Evolutionary conservation across 2,888 invertebrate genomes (phyloP), one percentile per base, ranked within the genome.

Genomic region (Oscheius sp.): DNA sequence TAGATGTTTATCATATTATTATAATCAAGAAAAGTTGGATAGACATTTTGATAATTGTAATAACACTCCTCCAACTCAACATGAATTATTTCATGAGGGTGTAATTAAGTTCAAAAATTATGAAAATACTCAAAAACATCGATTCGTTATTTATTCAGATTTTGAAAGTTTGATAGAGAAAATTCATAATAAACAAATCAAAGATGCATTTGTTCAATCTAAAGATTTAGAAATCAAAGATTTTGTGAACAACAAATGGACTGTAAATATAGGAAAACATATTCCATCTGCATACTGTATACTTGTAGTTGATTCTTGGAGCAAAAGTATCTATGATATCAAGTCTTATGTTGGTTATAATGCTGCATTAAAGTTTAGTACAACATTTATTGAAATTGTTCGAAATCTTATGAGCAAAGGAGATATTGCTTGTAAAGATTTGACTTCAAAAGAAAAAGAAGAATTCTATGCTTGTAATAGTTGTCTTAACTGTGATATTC

Each of bases 241-340:
- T n/a, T n/a, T n/a, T n/a, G n/a, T n/a, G n/a, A n/a, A n/a, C n/a
- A n/a, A n/a, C n/a, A n/a, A n/a, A 36, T 73, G 69, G 72, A 75
- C 67, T 51, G 33, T 26, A 33, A 45, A 65, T 72, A 22, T 66
- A 51, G n/a, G n/a, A n/a, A n/a, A n/a, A n/a, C n/a, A n/a, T n/a
- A n/a, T n/a, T n/a, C n/a, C n/a, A n/a, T n/a, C n/a, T n/a, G n/a
- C n/a, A n/a, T n/a, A n/a, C n/a, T n/a, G n/a, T n/a, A n/a, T n/a
- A 9, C 5, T 73, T 32, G 71, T 73, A 17, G 72, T 73, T 22
- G 71, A 73, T 72, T 67, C 67, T 51, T 63, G 24, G 17, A 71
- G 8, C n/a, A 67, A 67, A 47, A 47, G 4, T 32, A 68, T 68
- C 14, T 36, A 36, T 36, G 36, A n/a, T n/a, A n/a, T n/a, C n/a